These are phyloP conservation scores for Lagocephalus sceleratus DNA, from an alignment of 2,797 vertebrate species.

Conservation along the genomic window DNA sequence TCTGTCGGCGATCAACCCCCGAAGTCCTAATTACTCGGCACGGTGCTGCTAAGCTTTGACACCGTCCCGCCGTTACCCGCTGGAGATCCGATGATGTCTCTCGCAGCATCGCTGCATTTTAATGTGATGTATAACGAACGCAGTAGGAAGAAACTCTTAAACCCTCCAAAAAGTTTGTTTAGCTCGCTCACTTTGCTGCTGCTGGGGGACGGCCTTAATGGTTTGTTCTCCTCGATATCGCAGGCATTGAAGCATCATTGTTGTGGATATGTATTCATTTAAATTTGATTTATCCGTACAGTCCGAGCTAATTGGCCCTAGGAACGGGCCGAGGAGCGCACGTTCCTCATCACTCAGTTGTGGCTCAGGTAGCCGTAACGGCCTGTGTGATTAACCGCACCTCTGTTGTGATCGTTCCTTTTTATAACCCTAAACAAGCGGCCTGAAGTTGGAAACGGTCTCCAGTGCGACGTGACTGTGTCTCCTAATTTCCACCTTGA, in stretches of 20 bases:
- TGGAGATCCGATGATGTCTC: conserved; percentile 64
- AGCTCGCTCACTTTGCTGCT: conserved; percentile 20
- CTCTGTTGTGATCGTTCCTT: conserved; percentile 12
- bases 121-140: conserved; percentile 56
- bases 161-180: conserved; percentile 52
- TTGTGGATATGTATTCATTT: conserved; percentile 49
- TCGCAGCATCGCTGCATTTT: conserved; percentile 56
- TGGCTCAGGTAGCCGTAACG: conserved; percentile 14
- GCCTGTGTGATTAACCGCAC: conserved; percentile 17
- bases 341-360: conserved; percentile 9
- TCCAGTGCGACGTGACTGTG: neutral
- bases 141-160: conserved; percentile 25
- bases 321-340: conserved; percentile 26
- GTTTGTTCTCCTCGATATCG: conserved; percentile 32
- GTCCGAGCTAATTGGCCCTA: conserved; percentile 43
- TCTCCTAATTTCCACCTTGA: conserved; percentile 26
- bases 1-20: conserved; percentile 56
- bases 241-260: conserved; percentile 36
- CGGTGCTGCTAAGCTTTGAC: conserved; percentile 61
- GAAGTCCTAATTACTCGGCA: conserved; percentile 73
- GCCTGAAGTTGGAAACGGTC: conserved; percentile 21
- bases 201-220: conserved; percentile 36
- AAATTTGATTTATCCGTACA: conserved; percentile 46
- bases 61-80: conserved; percentile 59
- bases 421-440: conserved; percentile 12